Evolutionary conservation across 2,797 vertebrate genomes (phyloP).

Genomic region (Gymnodraco acuticeps): DNA sequence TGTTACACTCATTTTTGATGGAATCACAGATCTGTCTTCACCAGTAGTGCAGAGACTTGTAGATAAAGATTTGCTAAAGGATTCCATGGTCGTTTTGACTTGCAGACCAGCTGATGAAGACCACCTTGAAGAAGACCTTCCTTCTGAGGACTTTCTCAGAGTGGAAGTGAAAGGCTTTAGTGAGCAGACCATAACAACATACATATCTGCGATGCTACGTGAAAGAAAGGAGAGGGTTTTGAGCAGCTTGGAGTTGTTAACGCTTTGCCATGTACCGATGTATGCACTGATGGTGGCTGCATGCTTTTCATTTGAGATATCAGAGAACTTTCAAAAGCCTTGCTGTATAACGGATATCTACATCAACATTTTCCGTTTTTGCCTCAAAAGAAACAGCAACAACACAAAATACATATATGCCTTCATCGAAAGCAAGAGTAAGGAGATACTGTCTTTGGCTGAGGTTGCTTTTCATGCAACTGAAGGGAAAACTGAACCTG

Average conservation of each 20-base stretch:
- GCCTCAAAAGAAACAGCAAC: slow-evolving; percentile 15
- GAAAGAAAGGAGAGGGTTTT: slow-evolving; percentile 23
- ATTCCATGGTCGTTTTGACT: slow-evolving; percentile 44
- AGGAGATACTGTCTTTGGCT: slow-evolving; percentile 39
- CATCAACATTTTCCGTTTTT: slow-evolving; percentile 25
- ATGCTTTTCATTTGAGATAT: slow-evolving; percentile 27
- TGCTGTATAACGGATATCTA: slow-evolving; percentile 40
- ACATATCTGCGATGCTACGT: slow-evolving; percentile 17
- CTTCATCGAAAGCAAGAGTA: neutral
- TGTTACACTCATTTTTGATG: too few species aligned
- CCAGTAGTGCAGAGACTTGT: neutral
- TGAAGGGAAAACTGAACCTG: slow-evolving; percentile 34
- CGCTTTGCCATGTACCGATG: slow-evolving; percentile 72
- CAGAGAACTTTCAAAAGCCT: slow-evolving; percentile 4
- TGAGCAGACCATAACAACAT: slow-evolving; percentile 18
- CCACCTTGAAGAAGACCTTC: neutral
- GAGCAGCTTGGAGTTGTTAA: slow-evolving; percentile 63
- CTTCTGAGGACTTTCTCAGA: neutral
- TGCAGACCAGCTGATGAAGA: slow-evolving; percentile 43
- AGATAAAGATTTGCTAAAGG: neutral
- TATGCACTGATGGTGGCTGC: slow-evolving; percentile 65
- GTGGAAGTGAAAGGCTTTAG: slow-evolving; percentile 16
- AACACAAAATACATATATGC: neutral
- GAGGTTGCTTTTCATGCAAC: slow-evolving; percentile 42
- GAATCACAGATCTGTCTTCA: too few species aligned